phyloP scores from a whole-genome alignment of 2,888 invertebrate genomes.

The Metacarcinus magister region DNA sequence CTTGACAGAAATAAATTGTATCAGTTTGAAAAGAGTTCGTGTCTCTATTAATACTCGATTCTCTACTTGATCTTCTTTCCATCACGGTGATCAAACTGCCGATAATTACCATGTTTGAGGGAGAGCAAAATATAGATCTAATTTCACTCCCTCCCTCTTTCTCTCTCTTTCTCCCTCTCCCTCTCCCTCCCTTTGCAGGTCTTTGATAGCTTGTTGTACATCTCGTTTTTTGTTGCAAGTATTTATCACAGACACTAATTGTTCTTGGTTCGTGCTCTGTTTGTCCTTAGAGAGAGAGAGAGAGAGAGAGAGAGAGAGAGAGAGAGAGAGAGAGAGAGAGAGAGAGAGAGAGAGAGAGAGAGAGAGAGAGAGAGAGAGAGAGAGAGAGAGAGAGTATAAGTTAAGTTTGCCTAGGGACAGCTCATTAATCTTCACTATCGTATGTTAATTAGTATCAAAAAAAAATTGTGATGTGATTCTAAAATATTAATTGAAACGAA shows the following conservation, averaged over 20 bases:
- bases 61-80: not conserved
- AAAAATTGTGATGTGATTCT: too few species aligned
- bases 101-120: not conserved
- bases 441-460: not conserved
- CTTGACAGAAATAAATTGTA: too few species aligned
- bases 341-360: not conserved
- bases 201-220: not conserved
- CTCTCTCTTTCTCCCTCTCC: not conserved
- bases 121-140: not conserved
- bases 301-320: not conserved
- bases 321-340: constrained; percentile 26
- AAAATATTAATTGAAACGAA: too few species aligned
- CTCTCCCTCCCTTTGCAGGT: not conserved
- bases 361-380: constrained; percentile 4
- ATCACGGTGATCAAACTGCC: not conserved
- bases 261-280: not conserved
- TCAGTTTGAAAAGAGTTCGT: too few species aligned
- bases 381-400: not conserved
- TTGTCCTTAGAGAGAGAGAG: not conserved
- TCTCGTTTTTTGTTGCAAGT: too few species aligned
- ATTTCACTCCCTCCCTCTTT: not conserved
- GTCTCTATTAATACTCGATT: not conserved
- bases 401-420: too few species aligned
- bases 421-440: not conserved
- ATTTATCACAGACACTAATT: not conserved